A percentile compares a stretch with the other conserved stretches of the same genome.
Conservation (phyloP, 2,888 invertebrate genomes). For the Cephalotes varians region DNA sequence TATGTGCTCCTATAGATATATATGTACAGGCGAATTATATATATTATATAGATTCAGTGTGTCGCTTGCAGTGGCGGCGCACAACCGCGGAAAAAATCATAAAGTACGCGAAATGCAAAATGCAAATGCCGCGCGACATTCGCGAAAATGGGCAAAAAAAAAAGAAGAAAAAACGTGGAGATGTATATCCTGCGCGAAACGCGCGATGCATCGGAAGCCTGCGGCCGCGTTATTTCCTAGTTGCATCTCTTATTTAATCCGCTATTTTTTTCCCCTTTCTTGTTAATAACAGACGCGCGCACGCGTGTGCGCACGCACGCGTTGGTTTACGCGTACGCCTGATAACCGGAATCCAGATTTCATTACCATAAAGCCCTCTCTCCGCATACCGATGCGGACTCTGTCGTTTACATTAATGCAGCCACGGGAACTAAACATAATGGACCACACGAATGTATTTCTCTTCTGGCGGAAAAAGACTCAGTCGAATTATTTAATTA, state of each 20-base stretch:
- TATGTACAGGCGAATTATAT: background rate
- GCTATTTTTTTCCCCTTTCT: background rate
- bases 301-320: constrained; percentile 8
- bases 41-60: constrained; percentile 11
- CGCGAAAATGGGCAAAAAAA: constrained; percentile 82
- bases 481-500: constrained; percentile 24
- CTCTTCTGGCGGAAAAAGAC: background rate
- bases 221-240: constrained; percentile 12
- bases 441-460: background rate
- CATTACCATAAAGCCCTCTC: constrained; percentile 70
- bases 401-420: constrained; percentile 69
- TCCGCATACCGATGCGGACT: constrained; percentile 55
- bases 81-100: constrained; percentile 81
- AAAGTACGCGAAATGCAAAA: constrained; percentile 83
- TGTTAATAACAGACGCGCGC: constrained; percentile 51
- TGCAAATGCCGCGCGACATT: constrained; percentile 83
- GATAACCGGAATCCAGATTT: constrained; percentile 74
- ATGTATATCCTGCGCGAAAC: constrained; percentile 77
- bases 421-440: constrained; percentile 46
- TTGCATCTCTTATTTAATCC: background rate
- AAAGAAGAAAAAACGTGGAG: constrained; percentile 66
- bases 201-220: constrained; percentile 55
- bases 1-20: background rate
- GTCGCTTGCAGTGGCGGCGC: constrained; percentile 63
- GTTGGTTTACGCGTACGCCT: constrained; percentile 51